phyloP scores from a whole-genome alignment of 2,888 invertebrate genomes.

The Tryphoninae sp. region DNA sequence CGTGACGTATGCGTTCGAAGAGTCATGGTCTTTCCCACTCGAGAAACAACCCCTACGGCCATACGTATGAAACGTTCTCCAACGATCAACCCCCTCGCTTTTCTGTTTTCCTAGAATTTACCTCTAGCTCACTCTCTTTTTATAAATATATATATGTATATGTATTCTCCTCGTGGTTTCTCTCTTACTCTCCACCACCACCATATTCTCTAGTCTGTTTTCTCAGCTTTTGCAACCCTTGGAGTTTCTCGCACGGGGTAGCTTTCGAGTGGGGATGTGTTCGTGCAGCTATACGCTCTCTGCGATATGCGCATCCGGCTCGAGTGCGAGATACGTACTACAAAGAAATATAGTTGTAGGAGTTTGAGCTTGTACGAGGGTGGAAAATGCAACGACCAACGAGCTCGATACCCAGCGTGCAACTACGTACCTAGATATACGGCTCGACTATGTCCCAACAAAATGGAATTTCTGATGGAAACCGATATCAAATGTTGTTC shows the following conservation, averaged over 20 bases:
- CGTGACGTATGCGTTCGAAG: not conserved
- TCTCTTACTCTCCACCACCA: not conserved
- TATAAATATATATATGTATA: not conserved
- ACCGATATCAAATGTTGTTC: not conserved
- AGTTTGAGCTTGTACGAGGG: not conserved
- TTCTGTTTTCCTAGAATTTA: not conserved
- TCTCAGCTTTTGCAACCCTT: slow-evolving; percentile 22
- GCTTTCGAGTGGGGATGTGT: slow-evolving; percentile 4
- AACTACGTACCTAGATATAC: no score
- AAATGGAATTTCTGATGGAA: no score
- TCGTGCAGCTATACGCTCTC: not conserved
- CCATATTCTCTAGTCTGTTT: slow-evolving; percentile 1
- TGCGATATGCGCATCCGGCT: not conserved
- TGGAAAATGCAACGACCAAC: not conserved
- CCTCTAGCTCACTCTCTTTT: not conserved
- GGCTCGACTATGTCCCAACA: no score
- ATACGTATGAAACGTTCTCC: not conserved
- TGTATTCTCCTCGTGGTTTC: slow-evolving; percentile 3
- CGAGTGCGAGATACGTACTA: not conserved
- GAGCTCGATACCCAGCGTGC: not conserved
- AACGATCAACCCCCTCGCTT: not conserved
- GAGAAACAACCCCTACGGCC: not conserved
- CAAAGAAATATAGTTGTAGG: not conserved
- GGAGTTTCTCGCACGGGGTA: not conserved
- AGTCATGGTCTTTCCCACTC: not conserved